These are phyloP conservation scores for Nanorana parkeri DNA, from an alignment of 2,113 vertebrate species.

Conservation along the genomic window DNA sequence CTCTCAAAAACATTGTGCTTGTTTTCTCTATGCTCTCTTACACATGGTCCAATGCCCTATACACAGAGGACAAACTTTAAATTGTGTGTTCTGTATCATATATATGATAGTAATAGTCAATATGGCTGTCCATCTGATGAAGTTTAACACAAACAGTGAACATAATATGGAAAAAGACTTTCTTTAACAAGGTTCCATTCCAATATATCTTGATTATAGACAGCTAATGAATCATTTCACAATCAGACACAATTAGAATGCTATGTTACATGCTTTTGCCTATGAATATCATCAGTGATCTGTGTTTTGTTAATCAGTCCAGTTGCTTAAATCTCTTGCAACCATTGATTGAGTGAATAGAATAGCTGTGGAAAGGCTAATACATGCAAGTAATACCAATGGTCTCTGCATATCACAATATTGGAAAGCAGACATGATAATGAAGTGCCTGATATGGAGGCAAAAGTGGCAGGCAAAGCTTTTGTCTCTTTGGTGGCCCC, in stretches of 20 bases:
- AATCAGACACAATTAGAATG: conserved; percentile 70
- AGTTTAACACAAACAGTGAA: too few species aligned
- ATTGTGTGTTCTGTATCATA: too few species aligned
- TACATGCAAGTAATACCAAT: conserved; percentile 92
- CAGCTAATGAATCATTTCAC: conserved; percentile 68
- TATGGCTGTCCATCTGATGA: too few species aligned
- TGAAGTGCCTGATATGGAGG: conserved; percentile 84
- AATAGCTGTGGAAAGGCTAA: conserved; percentile 72
- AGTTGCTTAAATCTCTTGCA: conserved; percentile 74
- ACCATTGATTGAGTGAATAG: conserved; percentile 73
- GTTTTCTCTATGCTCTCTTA: too few species aligned
- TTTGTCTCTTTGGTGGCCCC: conserved; percentile 85
- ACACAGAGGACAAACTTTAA: too few species aligned
- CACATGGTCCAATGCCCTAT: too few species aligned
- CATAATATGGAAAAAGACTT: too few species aligned
- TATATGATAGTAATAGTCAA: too few species aligned
- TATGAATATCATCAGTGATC: conserved; percentile 58
- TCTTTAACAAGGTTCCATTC: not conserved
- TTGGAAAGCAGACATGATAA: conserved; percentile 83
- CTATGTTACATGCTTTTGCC: conserved; percentile 75
- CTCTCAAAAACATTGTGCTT: too few species aligned
- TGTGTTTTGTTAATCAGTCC: conserved; percentile 73
- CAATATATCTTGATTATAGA: conserved; percentile 4
- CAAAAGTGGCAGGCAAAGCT: conserved; percentile 81
- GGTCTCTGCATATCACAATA: conserved; percentile 89